Evolutionary conservation across 2,888 invertebrate genomes (phyloP).

Genomic region (Dryobota labecula): DNA sequence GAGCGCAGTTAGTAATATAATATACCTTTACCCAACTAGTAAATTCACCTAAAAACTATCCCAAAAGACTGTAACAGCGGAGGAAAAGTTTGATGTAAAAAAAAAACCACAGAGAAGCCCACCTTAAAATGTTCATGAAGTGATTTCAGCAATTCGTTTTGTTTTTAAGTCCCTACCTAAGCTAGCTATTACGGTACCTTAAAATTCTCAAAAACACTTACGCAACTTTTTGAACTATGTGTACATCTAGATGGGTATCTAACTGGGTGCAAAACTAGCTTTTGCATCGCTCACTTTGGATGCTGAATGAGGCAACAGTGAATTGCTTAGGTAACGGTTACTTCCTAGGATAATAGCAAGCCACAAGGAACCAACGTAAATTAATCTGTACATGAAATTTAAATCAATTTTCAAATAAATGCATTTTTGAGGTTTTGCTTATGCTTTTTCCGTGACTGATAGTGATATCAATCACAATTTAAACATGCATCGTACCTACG

Average conservation of each 20-base stretch:
- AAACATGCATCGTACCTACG: not conserved
- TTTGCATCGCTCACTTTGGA: slow-evolving; percentile 22
- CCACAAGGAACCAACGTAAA: not conserved
- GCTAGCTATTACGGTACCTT: not conserved
- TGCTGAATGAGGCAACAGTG: slow-evolving; percentile 33
- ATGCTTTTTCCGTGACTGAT: not conserved
- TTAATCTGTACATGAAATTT: not conserved
- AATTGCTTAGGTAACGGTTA: slow-evolving; percentile 10
- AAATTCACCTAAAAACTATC: not conserved
- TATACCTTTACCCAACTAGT: not conserved
- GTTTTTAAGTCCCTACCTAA: not conserved
- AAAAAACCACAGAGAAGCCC: not conserved
- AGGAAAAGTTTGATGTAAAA: not conserved
- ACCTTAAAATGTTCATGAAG: not conserved
- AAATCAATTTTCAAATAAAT: not conserved
- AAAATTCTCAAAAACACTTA: slow-evolving; percentile 20
- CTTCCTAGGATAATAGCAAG: slow-evolving; percentile 13
- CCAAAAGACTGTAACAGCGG: not conserved
- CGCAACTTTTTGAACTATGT: slow-evolving; percentile 28
- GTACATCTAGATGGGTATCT: slow-evolving; percentile 44
- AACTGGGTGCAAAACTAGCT: slow-evolving; percentile 35
- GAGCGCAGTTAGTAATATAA: too few species aligned
- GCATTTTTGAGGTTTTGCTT: not conserved
- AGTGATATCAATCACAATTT: not conserved
- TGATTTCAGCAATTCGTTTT: not conserved